Percentiles rank a stretch among this genome's conserved stretches.
Conservation (phyloP, 2,888 invertebrate genomes). For the Carabus problematicus region DNA sequence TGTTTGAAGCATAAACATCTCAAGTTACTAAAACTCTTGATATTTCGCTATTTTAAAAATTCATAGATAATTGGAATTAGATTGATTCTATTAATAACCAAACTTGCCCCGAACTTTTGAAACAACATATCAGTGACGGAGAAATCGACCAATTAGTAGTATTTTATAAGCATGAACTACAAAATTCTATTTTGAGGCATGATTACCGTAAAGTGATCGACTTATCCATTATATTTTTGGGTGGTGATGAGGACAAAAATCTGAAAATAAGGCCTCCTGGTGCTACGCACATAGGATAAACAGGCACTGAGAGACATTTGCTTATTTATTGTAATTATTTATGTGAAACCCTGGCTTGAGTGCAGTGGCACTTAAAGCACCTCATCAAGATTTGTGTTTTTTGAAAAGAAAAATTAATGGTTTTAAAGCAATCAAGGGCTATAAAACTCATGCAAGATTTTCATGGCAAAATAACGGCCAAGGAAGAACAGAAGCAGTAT, state of each 20-base stretch:
- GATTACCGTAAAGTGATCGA: neutral
- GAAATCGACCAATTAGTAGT: neutral
- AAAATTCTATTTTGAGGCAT: neutral
- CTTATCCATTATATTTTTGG: neutral
- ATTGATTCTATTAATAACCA: constrained; percentile 41
- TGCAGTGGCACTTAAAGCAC: neutral
- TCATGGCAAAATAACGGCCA: no score
- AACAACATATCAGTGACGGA: neutral
- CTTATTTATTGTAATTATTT: constrained; percentile 20
- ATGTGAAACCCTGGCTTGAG: neutral
- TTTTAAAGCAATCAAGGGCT: no score
- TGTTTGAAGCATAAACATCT: constrained; percentile 46
- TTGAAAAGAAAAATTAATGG: no score
- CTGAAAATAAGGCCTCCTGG: neutral
- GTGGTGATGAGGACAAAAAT: neutral
- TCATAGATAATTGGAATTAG: constrained; percentile 45
- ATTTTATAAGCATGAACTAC: neutral
- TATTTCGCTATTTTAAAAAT: constrained; percentile 47
- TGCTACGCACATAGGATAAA: neutral
- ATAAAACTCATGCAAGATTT: no score
- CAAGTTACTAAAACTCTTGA: constrained; percentile 44
- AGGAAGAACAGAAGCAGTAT: no score
- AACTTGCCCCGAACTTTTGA: neutral
- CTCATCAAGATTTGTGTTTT: constrained; percentile 24
- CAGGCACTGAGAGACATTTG: no score